Evolutionary conservation across 2,113 vertebrate genomes (phyloP).

Genomic region (Acanthisitta chloris): DNA sequence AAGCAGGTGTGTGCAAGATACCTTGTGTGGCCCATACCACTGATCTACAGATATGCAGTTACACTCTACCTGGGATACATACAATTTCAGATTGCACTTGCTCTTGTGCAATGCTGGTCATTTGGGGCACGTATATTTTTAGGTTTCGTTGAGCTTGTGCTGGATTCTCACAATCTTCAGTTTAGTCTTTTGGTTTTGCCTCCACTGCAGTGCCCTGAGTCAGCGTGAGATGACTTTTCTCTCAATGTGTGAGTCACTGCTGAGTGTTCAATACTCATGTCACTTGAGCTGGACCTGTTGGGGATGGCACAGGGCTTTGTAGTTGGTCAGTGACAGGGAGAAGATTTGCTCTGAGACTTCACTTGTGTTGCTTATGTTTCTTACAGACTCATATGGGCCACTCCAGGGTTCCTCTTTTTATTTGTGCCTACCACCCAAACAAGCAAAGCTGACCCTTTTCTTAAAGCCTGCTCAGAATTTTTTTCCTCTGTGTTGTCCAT

Average conservation of each 20-base stretch:
- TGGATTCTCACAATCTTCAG: not conserved
- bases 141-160: not conserved
- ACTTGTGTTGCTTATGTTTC: not conserved
- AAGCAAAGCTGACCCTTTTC: not conserved
- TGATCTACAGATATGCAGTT: not conserved
- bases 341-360: not conserved
- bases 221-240: not conserved
- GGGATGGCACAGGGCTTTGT: not conserved
- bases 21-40: accelerated
- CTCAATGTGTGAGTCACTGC: not conserved
- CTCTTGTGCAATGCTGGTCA: not conserved
- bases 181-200: not conserved
- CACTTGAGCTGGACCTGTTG: not conserved
- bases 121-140: accelerated
- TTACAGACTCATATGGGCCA: not conserved
- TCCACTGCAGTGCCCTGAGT: accelerated
- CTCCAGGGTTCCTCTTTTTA: not conserved
- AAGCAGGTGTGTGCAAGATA: not conserved
- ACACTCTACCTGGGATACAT: not conserved
- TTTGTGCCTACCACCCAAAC: not conserved
- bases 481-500: not conserved
- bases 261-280: not conserved
- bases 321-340: not conserved
- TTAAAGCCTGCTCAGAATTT: not conserved
- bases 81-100: not conserved